phyloP scores from a whole-genome alignment of 2,888 invertebrate genomes.

The Nowickia ferox region DNA sequence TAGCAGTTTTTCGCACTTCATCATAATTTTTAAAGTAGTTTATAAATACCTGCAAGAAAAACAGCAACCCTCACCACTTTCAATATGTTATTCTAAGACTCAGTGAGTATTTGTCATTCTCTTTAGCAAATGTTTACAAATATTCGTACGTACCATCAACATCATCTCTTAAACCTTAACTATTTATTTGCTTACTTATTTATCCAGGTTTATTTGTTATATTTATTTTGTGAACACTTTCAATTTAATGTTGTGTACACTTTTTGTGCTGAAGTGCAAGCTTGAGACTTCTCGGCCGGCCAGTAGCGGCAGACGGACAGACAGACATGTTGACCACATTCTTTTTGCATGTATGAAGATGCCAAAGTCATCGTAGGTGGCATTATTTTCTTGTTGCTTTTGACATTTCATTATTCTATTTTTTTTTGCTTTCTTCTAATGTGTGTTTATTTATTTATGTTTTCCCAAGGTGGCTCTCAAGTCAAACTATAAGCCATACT shows the following conservation, averaged over 20 bases:
- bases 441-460: constrained; percentile 34
- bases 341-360: constrained; percentile 12
- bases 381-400: constrained; percentile 22
- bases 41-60: not conserved
- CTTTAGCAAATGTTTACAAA: constrained; percentile 41
- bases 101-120: constrained; percentile 16
- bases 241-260: constrained; percentile 31
- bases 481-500: constrained; percentile 38
- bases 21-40: no score
- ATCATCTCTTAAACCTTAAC: constrained; percentile 33
- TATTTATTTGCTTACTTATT: constrained; percentile 45
- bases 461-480: constrained; percentile 45
- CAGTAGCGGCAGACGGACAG: not conserved
- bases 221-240: constrained; percentile 52
- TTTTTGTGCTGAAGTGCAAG: not conserved
- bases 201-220: not conserved
- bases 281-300: not conserved
- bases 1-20: no score
- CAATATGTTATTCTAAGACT: constrained; percentile 4
- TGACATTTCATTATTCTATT: constrained; percentile 32
- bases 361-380: constrained; percentile 23
- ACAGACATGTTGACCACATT: constrained; percentile 41
- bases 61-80: constrained; percentile 1
- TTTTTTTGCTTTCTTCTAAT: not conserved
- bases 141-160: not conserved